Conservation (phyloP, 2,888 invertebrate genomes). For the Hydropsyche betteni region DNA sequence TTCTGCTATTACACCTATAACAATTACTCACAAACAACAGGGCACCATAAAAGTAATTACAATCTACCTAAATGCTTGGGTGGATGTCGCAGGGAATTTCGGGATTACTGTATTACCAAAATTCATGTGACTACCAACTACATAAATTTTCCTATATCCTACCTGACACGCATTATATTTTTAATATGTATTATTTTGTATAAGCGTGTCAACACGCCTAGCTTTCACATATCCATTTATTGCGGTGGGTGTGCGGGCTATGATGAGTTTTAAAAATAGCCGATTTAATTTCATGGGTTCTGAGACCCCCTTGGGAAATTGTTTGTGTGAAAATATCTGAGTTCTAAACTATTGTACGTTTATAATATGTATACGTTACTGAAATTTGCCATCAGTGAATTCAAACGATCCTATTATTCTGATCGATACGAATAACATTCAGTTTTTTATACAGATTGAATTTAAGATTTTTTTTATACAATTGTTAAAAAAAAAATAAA, state of each 20-base stretch:
- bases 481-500: too few species aligned
- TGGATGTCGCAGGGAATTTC: not conserved
- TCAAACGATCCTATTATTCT: too few species aligned
- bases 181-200: constrained; percentile 8
- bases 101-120: not conserved
- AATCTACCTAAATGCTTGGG: too few species aligned
- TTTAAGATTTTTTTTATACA: too few species aligned
- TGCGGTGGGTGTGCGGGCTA: constrained; percentile 8
- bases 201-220: constrained; percentile 23
- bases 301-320: constrained; percentile 4
- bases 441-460: too few species aligned
- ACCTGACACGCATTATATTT: not conserved
- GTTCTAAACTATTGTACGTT: not conserved
- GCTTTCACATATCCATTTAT: constrained; percentile 20
- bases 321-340: not conserved
- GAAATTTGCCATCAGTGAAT: not conserved
- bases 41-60: too few species aligned
- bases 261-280: constrained; percentile 20
- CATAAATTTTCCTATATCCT: not conserved
- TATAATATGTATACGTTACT: not conserved
- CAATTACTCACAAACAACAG: too few species aligned
- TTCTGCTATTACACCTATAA: too few species aligned
- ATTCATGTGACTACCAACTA: not conserved
- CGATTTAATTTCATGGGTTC: constrained; percentile 18
- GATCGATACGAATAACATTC: too few species aligned